phyloP scores from a whole-genome alignment of 2,888 invertebrate species.

The Liposcelis brunnea region DNA sequence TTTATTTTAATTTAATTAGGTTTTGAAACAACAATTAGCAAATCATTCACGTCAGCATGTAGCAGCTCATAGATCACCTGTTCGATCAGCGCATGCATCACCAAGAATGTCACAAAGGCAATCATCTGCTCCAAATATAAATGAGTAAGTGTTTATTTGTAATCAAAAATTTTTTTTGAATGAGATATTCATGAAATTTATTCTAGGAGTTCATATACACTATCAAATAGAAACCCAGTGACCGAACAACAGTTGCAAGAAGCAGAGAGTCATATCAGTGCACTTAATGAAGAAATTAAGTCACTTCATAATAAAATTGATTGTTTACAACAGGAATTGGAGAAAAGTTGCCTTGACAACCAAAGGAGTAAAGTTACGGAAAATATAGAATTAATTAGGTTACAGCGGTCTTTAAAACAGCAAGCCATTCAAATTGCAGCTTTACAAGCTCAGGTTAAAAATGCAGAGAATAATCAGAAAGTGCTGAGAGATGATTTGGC shows the following conservation, averaged over 20 bases:
- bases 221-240: not conserved
- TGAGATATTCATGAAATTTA: not conserved
- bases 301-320: not conserved
- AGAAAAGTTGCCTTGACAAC: conserved; percentile 11
- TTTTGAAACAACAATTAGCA: conserved; percentile 1
- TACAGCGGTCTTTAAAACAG: conserved; percentile 24
- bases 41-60: not conserved
- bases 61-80: not conserved
- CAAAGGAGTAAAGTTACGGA: conserved; percentile 23
- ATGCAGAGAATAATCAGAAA: conserved; percentile 2
- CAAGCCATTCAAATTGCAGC: conserved; percentile 10
- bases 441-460: conserved; percentile 6
- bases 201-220: not conserved
- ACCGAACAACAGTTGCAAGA: not conserved
- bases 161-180: no score
- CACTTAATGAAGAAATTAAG: conserved; percentile 1
- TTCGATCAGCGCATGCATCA: not conserved
- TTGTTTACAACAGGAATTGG: not conserved
- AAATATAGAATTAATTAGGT: conserved; percentile 24
- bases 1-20: not conserved
- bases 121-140: not conserved
- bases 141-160: not conserved
- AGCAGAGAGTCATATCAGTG: not conserved
- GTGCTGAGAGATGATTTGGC: conserved; percentile 1
- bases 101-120: not conserved